phyloP scores from a whole-genome alignment of 2,797 vertebrate species.

The Xerus rutilus region DNA sequence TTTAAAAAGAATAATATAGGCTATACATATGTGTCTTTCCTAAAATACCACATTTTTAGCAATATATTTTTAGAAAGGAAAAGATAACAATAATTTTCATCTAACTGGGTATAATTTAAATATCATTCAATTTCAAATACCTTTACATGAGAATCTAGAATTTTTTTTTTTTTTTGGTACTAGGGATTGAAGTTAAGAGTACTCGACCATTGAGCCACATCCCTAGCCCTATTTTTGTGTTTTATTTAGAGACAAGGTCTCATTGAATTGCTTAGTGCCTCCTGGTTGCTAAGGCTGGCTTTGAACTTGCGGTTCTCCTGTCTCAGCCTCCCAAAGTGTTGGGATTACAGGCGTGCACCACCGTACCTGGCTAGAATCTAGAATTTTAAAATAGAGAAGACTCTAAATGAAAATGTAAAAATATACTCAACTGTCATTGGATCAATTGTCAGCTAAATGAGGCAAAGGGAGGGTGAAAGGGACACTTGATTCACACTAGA shows the following conservation, averaged over 20 bases:
- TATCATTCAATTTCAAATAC: constrained; percentile 12
- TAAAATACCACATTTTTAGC: neutral
- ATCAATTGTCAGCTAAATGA: neutral
- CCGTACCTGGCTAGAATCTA: neutral
- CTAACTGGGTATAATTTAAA: constrained; percentile 9
- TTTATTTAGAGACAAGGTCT: too few species aligned
- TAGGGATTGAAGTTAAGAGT: too few species aligned
- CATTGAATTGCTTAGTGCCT: too few species aligned
- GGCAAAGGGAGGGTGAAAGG: neutral
- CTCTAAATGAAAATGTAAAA: neutral
- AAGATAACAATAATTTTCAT: neutral
- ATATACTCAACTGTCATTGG: neutral
- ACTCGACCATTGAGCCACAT: too few species aligned
- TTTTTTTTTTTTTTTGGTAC: neutral
- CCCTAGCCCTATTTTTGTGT: too few species aligned
- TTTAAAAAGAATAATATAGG: too few species aligned
- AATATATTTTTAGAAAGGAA: neutral
- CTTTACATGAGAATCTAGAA: neutral
- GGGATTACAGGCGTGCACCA: too few species aligned
- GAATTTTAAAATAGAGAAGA: neutral
- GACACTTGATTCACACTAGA: too few species aligned
- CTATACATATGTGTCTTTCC: neutral
- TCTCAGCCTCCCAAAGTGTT: too few species aligned
- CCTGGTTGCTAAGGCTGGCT: too few species aligned
- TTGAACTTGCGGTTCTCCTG: too few species aligned